Base-by-base conservation (phyloP, 2,888 invertebrate genomes). In the Agrotis clavis region DNA sequence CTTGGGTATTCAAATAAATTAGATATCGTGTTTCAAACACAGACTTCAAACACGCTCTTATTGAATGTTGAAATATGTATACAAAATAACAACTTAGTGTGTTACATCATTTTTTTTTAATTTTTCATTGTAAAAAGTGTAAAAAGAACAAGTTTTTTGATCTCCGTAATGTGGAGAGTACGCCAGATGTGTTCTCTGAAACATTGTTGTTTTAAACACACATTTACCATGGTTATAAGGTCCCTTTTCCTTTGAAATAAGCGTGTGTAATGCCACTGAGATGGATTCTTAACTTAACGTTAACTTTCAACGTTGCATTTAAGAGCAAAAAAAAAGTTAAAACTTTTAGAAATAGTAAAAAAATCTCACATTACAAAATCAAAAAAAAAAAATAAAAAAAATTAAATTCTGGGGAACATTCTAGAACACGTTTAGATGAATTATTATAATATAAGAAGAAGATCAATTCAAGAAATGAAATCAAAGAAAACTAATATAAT, bases 181-280 rank as follows among this genome's bases (percentile, higher is more conserved):
- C 19, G 13, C 79, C 75, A 76, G 54, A 76, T 76, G 74, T 79
- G 74, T 25, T 19, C 48, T 45, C 57, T 47, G 25, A 76, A 47
- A 79, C 3, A 60, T 74, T 60, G 6, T 25, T 25, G 16, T 21
- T 35, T 35, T 50, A 9, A 30, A 41, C 7, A 25, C 41, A 18
- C 53, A 25, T 60, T 4, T 48, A 50, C 19, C 47, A 48, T 41
- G 41, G 16, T 7, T 18, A 1, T 21, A 4, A 13, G 1, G 4
- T 54, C 5, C 13, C 21, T 51, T 25, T 30, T 54, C 19, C 18
- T 77, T 59, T n/a, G 21, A 77, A 60, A 21, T 45, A 14, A 45
- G 19, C 9, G 2, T 50, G 21, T 45, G 13, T 11, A n/a, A 18
- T 6, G 16, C 30, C 21, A 68, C 6, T 1, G 45, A 76, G 4